Conservation (phyloP, 2,797 vertebrate genomes). For the Danio aesculapii region DNA sequence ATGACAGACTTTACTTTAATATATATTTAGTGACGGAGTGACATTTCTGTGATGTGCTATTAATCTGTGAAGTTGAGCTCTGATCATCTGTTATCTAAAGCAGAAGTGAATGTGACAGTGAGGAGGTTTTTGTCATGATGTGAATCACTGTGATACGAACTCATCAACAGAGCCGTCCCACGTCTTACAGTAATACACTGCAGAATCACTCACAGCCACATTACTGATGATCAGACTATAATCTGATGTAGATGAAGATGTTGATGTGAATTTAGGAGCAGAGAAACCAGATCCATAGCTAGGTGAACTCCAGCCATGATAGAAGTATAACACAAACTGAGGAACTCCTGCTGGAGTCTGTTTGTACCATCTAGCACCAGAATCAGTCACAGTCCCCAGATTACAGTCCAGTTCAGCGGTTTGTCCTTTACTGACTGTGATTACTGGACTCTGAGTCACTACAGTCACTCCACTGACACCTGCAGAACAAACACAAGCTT, state of each 20-base stretch:
- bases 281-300: constrained; percentile 53
- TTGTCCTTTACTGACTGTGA: constrained; percentile 62
- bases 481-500: constrained; percentile 44
- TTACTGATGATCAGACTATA: constrained; percentile 61
- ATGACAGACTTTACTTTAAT: not conserved
- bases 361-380: constrained; percentile 22
- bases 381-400: constrained; percentile 44
- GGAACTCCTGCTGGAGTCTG: constrained; percentile 41
- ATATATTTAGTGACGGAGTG: no score
- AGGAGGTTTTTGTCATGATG: constrained; percentile 65
- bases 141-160: constrained; percentile 57
- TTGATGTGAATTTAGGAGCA: constrained; percentile 62
- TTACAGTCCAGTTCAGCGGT: constrained; percentile 68
- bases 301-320: not conserved
- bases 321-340: not conserved
- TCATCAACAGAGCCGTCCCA: not conserved
- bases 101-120: constrained; percentile 55
- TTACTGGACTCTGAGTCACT: constrained; percentile 69
- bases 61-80: not conserved
- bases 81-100: constrained; percentile 42
- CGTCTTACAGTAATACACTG: constrained; percentile 46
- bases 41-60: not conserved
- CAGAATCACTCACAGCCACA: constrained; percentile 61
- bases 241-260: constrained; percentile 38
- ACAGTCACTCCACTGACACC: constrained; percentile 69